Evolutionary conservation across 2,797 vertebrate species (phyloP).

Genomic region (Cyprinella venusta): DNA sequence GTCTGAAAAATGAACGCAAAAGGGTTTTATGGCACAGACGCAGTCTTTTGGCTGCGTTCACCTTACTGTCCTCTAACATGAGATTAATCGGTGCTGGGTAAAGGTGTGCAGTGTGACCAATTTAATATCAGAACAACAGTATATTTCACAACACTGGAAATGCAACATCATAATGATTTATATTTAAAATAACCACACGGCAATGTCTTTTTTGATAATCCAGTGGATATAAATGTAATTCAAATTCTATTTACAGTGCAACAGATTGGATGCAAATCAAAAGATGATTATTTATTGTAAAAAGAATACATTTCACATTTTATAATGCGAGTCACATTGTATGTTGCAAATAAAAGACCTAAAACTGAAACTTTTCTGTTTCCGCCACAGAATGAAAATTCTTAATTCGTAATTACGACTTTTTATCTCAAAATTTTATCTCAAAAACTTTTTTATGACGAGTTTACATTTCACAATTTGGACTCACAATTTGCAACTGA

Average conservation of each 20-base stretch:
- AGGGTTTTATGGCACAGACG: conserved; percentile 62
- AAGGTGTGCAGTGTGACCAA: conserved; percentile 2
- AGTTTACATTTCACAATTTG: no score
- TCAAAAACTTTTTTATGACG: no score
- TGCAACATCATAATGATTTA: not conserved
- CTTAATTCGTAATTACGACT: not conserved
- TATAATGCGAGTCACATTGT: not conserved
- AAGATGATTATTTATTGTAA: not conserved
- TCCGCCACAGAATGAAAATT: not conserved
- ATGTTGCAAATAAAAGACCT: not conserved
- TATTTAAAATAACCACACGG: not conserved
- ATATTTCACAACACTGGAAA: not conserved
- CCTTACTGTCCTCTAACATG: conserved; percentile 32
- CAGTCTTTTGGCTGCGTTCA: conserved; percentile 30
- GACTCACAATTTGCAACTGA: not conserved
- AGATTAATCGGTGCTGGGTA: conserved; percentile 25
- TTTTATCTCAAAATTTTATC: not conserved
- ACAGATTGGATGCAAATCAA: not conserved
- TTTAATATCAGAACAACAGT: conserved; percentile 7
- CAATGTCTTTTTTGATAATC: not conserved
- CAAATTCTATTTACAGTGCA: not conserved
- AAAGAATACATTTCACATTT: not conserved
- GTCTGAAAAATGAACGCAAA: conserved; percentile 79
- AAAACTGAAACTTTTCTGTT: not conserved
- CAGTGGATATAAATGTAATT: not conserved